These are phyloP conservation scores for Heterohyrax brucei DNA, from an alignment of 2,797 vertebrate species.

Conservation along the genomic window DNA sequence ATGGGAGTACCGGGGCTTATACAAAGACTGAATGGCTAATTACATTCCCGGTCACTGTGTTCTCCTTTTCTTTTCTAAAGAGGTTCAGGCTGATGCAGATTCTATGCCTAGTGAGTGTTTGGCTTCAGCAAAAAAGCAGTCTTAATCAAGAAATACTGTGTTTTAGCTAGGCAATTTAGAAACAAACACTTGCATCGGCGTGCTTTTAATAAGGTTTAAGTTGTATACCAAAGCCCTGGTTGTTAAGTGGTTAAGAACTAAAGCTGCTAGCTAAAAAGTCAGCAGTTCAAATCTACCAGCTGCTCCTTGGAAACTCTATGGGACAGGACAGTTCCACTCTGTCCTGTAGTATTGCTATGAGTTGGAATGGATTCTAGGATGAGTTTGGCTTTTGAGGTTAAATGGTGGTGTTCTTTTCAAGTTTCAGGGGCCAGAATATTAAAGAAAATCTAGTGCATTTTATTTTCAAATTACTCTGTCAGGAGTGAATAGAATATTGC, in stretches of 20 bases:
- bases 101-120: conserved; percentile 37
- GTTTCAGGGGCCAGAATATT: conserved; percentile 47
- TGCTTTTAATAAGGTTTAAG: conserved; percentile 17
- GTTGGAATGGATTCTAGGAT: too few species aligned
- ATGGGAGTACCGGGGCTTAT: conserved; percentile 31
- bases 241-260: too few species aligned
- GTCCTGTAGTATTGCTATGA: too few species aligned
- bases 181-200: conserved; percentile 27
- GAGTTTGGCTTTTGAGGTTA: too few species aligned
- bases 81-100: background rate
- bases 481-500: background rate
- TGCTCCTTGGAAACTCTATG: too few species aligned
- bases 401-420: conserved; percentile 54
- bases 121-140: conserved; percentile 62
- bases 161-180: conserved; percentile 53
- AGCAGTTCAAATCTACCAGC: too few species aligned
- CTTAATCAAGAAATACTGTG: conserved; percentile 38
- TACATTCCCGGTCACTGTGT: background rate
- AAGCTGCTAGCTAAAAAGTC: too few species aligned
- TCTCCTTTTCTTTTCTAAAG: conserved; percentile 29
- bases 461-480: conserved; percentile 20
- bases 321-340: too few species aligned
- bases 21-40: conserved; percentile 64
- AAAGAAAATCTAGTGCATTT: conserved; percentile 46
- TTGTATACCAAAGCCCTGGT: too few species aligned